Conservation (phyloP, 2,113 vertebrate genomes). For the Urocolius indicus region DNA sequence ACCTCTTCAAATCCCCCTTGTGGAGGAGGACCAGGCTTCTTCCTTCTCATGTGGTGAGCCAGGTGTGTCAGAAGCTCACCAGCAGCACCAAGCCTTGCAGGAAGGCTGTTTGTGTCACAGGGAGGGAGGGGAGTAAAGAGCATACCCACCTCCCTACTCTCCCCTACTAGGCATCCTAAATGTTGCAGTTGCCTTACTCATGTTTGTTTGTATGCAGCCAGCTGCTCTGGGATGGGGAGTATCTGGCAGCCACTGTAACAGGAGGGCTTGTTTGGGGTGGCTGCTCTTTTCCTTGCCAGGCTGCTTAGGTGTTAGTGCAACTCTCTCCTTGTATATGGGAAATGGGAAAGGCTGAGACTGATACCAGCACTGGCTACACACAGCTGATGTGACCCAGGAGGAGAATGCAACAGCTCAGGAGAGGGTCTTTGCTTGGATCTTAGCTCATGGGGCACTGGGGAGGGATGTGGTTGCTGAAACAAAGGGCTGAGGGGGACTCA, state of each 20-base stretch:
- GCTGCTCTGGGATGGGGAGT: not conserved
- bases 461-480: fast-evolving
- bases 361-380: not conserved
- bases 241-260: not conserved
- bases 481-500: not conserved
- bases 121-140: not conserved
- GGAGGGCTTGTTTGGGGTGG: not conserved
- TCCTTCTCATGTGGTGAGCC: not conserved
- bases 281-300: not conserved
- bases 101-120: not conserved
- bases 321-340: not conserved
- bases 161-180: not conserved
- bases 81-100: not conserved
- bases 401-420: not conserved
- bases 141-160: fast-evolving
- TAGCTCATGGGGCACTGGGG: fast-evolving
- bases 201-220: not conserved
- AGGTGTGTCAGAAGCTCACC: fast-evolving
- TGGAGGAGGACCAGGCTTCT: not conserved
- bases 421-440: not conserved
- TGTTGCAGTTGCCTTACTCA: not conserved
- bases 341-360: not conserved
- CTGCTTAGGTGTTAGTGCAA: not conserved
- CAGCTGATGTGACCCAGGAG: not conserved
- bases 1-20: not conserved